phyloP scores from a whole-genome alignment of 2,113 vertebrate species.

The Brienomyrus longianalis region DNA sequence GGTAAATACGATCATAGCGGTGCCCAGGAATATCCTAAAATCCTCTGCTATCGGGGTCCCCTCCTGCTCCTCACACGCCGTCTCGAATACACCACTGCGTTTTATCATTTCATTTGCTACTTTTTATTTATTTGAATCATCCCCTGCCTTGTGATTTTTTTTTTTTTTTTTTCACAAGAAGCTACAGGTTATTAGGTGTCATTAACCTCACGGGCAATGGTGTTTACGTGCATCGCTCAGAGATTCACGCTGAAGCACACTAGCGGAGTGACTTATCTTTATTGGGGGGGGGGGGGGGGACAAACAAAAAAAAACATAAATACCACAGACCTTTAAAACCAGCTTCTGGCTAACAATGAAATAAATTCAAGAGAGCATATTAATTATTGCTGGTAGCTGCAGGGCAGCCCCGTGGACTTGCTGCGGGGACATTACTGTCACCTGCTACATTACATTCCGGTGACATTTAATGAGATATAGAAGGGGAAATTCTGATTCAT shows the following conservation, averaged over 20 bases:
- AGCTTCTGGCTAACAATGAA: background rate
- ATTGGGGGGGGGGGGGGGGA: too few relatives aligned
- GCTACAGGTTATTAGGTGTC: background rate
- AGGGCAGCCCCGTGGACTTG: background rate
- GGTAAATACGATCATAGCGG: background rate
- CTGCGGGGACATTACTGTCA: background rate
- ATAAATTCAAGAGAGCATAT: background rate
- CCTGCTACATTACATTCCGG: background rate
- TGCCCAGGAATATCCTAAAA: background rate
- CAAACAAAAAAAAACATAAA: background rate
- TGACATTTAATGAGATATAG: slow-evolving; percentile 11
- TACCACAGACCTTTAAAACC: background rate
- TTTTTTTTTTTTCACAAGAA: background rate
- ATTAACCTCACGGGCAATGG: background rate
- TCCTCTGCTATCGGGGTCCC: background rate
- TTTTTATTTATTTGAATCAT: slow-evolving; percentile 3
- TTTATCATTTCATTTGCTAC: background rate
- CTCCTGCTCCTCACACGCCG: background rate
- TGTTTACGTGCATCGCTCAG: background rate
- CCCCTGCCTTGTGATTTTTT: background rate
- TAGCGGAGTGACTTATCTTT: background rate
- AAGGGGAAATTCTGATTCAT: background rate
- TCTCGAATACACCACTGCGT: background rate
- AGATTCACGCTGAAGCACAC: background rate
- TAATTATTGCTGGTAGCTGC: background rate